These are phyloP conservation scores for Pollenia angustigena DNA, from an alignment of 2,888 invertebrate species.

Conservation along the genomic window DNA sequence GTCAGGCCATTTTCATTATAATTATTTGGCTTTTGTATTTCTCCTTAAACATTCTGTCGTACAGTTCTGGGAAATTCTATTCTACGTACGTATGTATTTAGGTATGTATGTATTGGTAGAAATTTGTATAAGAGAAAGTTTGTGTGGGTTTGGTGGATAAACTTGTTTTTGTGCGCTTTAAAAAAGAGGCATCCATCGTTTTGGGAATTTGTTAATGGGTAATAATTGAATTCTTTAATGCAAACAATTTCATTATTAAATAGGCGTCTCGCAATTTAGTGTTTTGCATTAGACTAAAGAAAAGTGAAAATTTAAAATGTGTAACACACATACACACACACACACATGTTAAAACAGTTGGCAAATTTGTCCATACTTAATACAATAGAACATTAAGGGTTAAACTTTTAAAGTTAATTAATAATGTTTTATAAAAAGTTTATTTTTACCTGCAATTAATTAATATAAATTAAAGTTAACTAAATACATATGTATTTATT, in stretches of 20 bases:
- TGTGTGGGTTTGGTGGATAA: conserved; percentile 1
- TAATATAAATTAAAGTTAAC: too few relatives aligned
- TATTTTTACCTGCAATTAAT: too few relatives aligned
- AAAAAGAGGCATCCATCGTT: conserved; percentile 32
- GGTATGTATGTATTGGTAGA: not conserved
- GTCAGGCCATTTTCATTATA: conserved; percentile 51
- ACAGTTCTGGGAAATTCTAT: conserved; percentile 23
- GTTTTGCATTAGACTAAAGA: conserved; percentile 27
- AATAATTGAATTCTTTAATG: conserved; percentile 54
- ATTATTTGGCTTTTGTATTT: conserved; percentile 29
- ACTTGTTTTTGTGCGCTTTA: conserved; percentile 1
- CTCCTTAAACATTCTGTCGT: conserved; percentile 24
- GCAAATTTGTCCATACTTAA: too few relatives aligned
- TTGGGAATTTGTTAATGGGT: conserved; percentile 62
- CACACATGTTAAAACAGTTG: too few relatives aligned
- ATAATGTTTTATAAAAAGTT: not conserved
- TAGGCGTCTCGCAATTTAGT: conserved; percentile 25
- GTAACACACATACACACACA: conserved; percentile 7
- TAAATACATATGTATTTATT: too few relatives aligned
- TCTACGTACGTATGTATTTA: not conserved
- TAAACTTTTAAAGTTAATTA: not conserved
- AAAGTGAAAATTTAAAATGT: conserved; percentile 49
- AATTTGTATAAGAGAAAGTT: conserved; percentile 2
- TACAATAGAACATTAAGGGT: not conserved
- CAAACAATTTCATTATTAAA: conserved; percentile 57